Evolutionary conservation across 2,888 invertebrate species (phyloP).

Genomic region (Troides helena): DNA sequence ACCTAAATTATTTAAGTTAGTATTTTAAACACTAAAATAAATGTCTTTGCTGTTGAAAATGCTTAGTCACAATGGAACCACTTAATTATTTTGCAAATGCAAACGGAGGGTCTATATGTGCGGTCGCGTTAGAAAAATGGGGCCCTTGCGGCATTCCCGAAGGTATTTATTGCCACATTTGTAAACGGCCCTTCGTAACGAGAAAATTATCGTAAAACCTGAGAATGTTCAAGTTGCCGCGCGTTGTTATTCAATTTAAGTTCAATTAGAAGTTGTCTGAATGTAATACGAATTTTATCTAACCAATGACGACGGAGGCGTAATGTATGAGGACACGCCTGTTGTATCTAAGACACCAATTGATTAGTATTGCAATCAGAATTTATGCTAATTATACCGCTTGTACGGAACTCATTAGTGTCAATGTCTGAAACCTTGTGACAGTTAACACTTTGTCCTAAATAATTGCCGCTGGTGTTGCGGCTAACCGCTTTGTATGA

Average conservation of each 20-base stretch:
- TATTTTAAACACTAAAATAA: background rate
- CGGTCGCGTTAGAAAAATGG: slow-evolving; percentile 18
- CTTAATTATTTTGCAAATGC: slow-evolving; percentile 19
- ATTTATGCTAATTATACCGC: slow-evolving; percentile 17
- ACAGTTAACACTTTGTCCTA: background rate
- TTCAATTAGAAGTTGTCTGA: slow-evolving; percentile 36
- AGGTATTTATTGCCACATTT: slow-evolving; percentile 22
- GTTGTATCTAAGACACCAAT: background rate
- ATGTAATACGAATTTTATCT: slow-evolving; percentile 3
- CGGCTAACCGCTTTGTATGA: no score
- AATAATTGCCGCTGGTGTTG: no score
- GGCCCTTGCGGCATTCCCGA: slow-evolving; percentile 2
- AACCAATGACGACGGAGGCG: slow-evolving; percentile 5
- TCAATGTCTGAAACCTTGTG: background rate
- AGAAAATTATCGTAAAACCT: slow-evolving; percentile 28
- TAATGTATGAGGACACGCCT: slow-evolving; percentile 12
- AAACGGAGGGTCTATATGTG: slow-evolving; percentile 3
- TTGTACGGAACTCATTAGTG: slow-evolving; percentile 17
- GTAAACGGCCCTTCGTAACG: slow-evolving; percentile 20
- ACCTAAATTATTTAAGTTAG: no score
- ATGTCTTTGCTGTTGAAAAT: background rate
- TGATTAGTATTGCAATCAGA: slow-evolving; percentile 11
- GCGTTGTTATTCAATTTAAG: slow-evolving; percentile 35
- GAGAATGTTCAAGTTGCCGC: slow-evolving; percentile 8
- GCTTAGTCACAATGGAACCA: slow-evolving; percentile 3